These are phyloP conservation scores for Pycnomerus fuliginosus DNA, from an alignment of 2,888 invertebrate genomes.

Conservation along the genomic window DNA sequence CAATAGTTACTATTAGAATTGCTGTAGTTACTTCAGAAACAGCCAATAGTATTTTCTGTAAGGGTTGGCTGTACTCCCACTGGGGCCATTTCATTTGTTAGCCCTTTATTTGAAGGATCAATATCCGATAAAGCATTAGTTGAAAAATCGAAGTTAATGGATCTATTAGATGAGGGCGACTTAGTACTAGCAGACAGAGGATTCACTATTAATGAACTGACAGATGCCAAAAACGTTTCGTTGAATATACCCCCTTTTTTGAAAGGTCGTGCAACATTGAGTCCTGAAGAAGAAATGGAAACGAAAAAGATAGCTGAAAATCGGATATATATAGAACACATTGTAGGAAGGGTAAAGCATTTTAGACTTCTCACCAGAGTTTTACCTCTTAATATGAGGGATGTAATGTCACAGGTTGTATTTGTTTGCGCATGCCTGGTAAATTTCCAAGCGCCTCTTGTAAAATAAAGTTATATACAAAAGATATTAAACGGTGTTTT, in stretches of 20 bases:
- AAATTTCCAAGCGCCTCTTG: conserved; percentile 25
- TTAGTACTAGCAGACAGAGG: conserved; percentile 32
- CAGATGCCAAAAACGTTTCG: conserved; percentile 25
- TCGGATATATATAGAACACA: conserved; percentile 32
- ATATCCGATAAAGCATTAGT: conserved; percentile 28
- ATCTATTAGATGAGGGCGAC: conserved; percentile 27
- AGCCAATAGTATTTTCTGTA: conserved; percentile 30
- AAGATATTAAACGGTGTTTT: too few relatives aligned
- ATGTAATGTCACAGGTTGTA: conserved; percentile 24
- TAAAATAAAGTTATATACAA: too few relatives aligned
- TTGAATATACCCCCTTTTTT: conserved; percentile 33
- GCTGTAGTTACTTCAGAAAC: too few relatives aligned
- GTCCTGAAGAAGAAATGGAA: conserved; percentile 27
- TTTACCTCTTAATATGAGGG: conserved; percentile 25
- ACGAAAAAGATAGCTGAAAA: conserved; percentile 31
- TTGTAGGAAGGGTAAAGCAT: conserved; percentile 28
- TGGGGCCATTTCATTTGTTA: conserved; percentile 30
- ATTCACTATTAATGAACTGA: conserved; percentile 27
- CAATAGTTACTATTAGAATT: too few relatives aligned
- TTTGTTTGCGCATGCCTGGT: conserved; percentile 29
- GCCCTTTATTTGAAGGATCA: conserved; percentile 28
- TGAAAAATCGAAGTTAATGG: conserved; percentile 17
- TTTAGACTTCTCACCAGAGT: conserved; percentile 25
- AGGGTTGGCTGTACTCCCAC: conserved; percentile 24
- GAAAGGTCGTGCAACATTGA: conserved; percentile 23